Percentiles rank a stretch among this genome's conserved stretches.
phyloP scores from a whole-genome alignment of 2,888 invertebrate genomes.

The Chalcis sispes region DNA sequence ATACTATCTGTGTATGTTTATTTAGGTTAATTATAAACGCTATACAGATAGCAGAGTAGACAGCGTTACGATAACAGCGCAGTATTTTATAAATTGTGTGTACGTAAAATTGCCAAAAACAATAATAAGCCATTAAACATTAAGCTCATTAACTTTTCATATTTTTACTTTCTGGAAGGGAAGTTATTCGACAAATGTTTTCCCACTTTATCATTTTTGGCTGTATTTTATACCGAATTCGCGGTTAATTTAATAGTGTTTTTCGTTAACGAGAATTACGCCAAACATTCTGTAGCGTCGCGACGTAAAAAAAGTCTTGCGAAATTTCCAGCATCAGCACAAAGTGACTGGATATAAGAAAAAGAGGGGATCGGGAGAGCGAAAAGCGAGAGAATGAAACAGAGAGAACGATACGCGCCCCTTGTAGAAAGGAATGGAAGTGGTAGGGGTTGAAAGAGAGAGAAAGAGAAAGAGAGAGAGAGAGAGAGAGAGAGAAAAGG shows the following conservation, averaged over 20 bases:
- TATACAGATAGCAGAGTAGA: no score
- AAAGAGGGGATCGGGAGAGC: background rate
- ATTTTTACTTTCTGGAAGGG: no score
- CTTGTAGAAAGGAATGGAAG: no score
- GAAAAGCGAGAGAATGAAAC: conserved; percentile 9
- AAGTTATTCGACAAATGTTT: background rate
- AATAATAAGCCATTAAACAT: background rate
- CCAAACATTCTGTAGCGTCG: conserved; percentile 29
- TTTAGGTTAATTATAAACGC: no score
- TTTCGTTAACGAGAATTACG: conserved; percentile 36
- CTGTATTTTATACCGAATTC: conserved; percentile 28
- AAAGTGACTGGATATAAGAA: conserved; percentile 35
- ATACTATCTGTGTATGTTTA: no score
- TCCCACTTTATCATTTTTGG: conserved; percentile 25
- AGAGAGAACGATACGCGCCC: conserved; percentile 1
- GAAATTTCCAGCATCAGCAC: conserved; percentile 42
- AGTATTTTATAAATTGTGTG: no score
- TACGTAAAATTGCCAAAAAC: no score
- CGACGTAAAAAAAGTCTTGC: conserved; percentile 21
- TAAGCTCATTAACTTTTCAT: background rate
- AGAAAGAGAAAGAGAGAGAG: conserved; percentile 21
- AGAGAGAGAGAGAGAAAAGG: conserved; percentile 29
- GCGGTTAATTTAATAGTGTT: conserved; percentile 26
- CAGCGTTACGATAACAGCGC: no score
- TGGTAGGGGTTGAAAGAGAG: background rate